Evolutionary conservation across 2,113 vertebrate genomes (phyloP), one percentile per base, ranked within the genome.

Genomic region (Podarcis raffonei): DNA sequence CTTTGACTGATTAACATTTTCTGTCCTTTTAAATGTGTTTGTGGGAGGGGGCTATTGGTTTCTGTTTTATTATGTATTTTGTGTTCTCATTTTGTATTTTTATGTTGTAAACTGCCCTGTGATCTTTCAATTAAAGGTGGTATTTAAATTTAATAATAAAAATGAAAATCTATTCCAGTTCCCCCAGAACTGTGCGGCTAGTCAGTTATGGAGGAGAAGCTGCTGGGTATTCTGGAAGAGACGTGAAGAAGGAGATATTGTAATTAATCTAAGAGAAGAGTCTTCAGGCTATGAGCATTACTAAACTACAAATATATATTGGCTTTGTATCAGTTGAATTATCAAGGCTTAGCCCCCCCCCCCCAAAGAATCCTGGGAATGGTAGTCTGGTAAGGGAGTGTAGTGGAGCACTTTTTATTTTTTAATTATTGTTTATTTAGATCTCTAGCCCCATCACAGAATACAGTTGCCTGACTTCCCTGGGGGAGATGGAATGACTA

Each of bases 321-420:
- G 27, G 32, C 75, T 85, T 85, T 74, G 72, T 85, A 81, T 32
- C 35, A 75, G 69, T 59, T 37, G 25, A 85, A 85, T 81, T 82
- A 69, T 65, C 68, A 62, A 37, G 53, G 42, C 13, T 65, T 75
- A 53, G 11, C 78, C 48, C 78, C 35, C 42, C 78, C 48, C 78
- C n/a, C n/a, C 35, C 42, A 71, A 25, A 79, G 39, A 80, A 57
- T 25, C 77, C 69, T 79, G 25, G 42, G 77, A 57, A 79, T 6
- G n/a, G 27, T 18, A 79, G 42, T 57, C 57, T 79, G 3, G 27
- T 57, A 27, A 80, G 6, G 27, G 15, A 27, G 4, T 25, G 13
- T 53, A 16, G 48, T 12, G 13, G 79, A 16, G 48, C 5, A 18
- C 48, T 23, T 18, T 37, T 35, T 37, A 11, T 30, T 71, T 71